Conservation (phyloP, 1,140 invertebrate genomes). For the Leucophenga varia region DNA sequence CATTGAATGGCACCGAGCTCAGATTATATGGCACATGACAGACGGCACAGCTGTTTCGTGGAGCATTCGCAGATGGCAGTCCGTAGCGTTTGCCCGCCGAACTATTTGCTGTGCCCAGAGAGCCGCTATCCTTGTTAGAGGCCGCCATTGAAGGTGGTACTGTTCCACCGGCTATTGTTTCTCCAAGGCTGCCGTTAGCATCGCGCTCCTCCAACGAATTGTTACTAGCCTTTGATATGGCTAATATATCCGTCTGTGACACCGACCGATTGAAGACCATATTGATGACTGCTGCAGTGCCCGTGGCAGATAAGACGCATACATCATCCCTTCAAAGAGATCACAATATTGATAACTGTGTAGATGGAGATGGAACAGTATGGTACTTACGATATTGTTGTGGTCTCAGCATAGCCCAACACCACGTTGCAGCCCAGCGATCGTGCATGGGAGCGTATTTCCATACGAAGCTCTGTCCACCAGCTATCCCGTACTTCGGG, state of each 20-base stretch:
- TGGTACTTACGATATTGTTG: constrained; percentile 79
- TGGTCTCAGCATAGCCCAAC: constrained; percentile 86
- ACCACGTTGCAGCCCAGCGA: constrained; percentile 92
- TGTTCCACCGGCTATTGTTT: too few species aligned
- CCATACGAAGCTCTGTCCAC: constrained; percentile 94
- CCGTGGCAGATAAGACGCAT: constrained; percentile 88
- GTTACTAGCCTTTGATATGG: constrained; percentile 14
- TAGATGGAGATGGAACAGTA: too few species aligned
- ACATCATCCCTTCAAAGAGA: constrained; percentile 81
- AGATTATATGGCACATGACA: constrained; percentile 83
- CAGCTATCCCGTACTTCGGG: constrained; percentile 88
- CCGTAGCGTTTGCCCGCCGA: constrained; percentile 33
- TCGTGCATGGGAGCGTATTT: constrained; percentile 88
- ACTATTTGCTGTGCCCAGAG: constrained; percentile 23
- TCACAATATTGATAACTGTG: background rate
- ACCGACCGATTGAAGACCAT: constrained; percentile 58
- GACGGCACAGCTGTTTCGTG: constrained; percentile 57
- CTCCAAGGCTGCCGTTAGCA: constrained; percentile 25
- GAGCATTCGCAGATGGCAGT: constrained; percentile 21
- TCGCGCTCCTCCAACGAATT: constrained; percentile 46
- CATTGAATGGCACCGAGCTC: constrained; percentile 68
- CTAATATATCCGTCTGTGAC: constrained; percentile 44
- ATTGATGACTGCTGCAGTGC: constrained; percentile 87
- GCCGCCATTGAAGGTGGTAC: too few species aligned
- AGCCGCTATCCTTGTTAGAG: constrained; percentile 29